Conservation (phyloP, 2,888 invertebrate genomes). For the Laothoe populi region DNA sequence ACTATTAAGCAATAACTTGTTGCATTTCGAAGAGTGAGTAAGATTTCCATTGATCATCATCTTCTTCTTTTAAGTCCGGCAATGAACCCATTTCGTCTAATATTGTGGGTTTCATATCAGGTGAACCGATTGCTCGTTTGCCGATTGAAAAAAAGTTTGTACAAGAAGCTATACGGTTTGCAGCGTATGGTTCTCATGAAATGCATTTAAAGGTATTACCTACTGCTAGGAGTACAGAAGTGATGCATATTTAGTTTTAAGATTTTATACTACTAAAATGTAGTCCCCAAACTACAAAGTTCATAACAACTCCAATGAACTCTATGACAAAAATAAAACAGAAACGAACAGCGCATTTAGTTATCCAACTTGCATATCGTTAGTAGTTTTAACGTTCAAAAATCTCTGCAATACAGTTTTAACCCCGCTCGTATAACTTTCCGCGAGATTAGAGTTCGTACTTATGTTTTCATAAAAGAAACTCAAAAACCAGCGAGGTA, state of each 20-base stretch:
- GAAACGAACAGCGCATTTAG: slow-evolving; percentile 3
- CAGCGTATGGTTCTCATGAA: too few species aligned
- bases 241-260: neutral
- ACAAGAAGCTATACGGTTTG: too few species aligned
- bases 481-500: slow-evolving; percentile 47
- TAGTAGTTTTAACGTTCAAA: slow-evolving; percentile 14
- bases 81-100: too few species aligned
- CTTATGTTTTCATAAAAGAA: slow-evolving; percentile 58
- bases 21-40: too few species aligned
- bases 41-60: too few species aligned
- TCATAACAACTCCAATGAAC: slow-evolving; percentile 7
- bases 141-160: too few species aligned
- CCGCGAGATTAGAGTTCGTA: slow-evolving; percentile 46
- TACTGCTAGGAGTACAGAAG: neutral
- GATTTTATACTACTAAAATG: neutral
- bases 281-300: neutral
- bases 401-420: slow-evolving; percentile 5
- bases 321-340: slow-evolving; percentile 3
- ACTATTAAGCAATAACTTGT: too few species aligned
- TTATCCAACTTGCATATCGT: slow-evolving; percentile 6
- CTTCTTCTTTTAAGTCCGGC: too few species aligned
- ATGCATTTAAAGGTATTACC: too few species aligned
- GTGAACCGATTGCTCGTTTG: too few species aligned
- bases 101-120: too few species aligned
- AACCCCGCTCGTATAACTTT: slow-evolving; percentile 17